phyloP scores from a whole-genome alignment of 2,113 vertebrate species.

The Nyctibius bracteatus region DNA sequence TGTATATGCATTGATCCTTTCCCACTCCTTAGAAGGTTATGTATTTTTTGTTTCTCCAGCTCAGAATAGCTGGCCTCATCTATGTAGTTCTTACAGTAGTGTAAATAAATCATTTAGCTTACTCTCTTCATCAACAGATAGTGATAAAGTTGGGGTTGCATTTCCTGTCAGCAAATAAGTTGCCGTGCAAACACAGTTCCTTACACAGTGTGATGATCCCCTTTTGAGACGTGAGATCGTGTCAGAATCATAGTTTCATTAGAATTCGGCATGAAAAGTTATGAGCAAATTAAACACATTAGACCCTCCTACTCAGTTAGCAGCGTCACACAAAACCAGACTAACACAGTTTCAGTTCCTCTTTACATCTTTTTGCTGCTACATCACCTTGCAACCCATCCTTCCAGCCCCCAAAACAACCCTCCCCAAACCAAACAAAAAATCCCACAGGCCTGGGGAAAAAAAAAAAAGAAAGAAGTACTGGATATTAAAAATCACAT shows the following conservation, averaged over 20 bases:
- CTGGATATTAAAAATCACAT: not conserved
- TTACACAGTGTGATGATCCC: not conserved
- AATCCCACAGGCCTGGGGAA: fast-evolving
- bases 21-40: not conserved
- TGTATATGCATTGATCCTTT: not conserved
- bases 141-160: fast-evolving
- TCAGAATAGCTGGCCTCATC: not conserved
- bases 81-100: not conserved
- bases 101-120: not conserved
- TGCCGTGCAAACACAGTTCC: not conserved
- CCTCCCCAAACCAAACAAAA: not conserved
- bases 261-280: not conserved
- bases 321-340: not conserved
- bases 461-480: not conserved
- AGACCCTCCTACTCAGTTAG: not conserved
- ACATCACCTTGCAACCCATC: no score
- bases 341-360: not conserved
- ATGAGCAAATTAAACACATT: not conserved
- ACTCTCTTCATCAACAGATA: not conserved
- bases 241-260: not conserved
- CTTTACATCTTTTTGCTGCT: not conserved
- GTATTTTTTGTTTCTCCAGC: not conserved
- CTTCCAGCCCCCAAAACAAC: not conserved
- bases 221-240: not conserved
- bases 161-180: not conserved